These are phyloP conservation scores for Neosilurus mollespiculum DNA, from an alignment of 2,797 vertebrate species.

Conservation along the genomic window DNA sequence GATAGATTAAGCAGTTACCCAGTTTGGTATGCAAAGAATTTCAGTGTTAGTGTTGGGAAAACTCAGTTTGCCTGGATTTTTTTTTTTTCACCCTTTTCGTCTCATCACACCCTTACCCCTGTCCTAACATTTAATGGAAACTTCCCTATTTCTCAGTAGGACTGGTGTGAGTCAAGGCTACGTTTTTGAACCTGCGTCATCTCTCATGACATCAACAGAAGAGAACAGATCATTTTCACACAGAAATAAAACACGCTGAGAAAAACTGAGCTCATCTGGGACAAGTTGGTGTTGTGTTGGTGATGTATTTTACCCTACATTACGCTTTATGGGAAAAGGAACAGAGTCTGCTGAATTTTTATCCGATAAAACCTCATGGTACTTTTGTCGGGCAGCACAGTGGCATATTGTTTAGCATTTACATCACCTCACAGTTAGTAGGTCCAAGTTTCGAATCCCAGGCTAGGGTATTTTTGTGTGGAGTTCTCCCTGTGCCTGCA, in stretches of 20 bases:
- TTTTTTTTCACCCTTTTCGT: slow-evolving; percentile 27
- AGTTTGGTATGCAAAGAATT: slow-evolving; percentile 86
- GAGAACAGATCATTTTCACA: background rate
- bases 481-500: no score
- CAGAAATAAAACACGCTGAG: background rate
- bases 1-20: slow-evolving; percentile 77
- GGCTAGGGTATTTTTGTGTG: no score
- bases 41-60: slow-evolving; percentile 79
- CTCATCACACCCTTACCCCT: background rate
- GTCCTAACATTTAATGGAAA: background rate
- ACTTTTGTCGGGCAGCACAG: no score
- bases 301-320: background rate
- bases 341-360: no score
- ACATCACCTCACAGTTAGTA: no score
- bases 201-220: slow-evolving; percentile 10
- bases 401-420: no score
- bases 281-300: background rate
- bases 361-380: no score
- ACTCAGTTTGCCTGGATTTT: slow-evolving; percentile 38
- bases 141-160: slow-evolving; percentile 13
- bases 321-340: no score
- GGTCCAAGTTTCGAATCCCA: no score
- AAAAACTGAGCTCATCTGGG: background rate
- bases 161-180: slow-evolving; percentile 14
- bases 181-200: slow-evolving; percentile 9